A percentile compares a stretch with the other conserved stretches of the same genome.
Conservation (phyloP, 2,888 invertebrate genomes). For the Thyatira batis region DNA sequence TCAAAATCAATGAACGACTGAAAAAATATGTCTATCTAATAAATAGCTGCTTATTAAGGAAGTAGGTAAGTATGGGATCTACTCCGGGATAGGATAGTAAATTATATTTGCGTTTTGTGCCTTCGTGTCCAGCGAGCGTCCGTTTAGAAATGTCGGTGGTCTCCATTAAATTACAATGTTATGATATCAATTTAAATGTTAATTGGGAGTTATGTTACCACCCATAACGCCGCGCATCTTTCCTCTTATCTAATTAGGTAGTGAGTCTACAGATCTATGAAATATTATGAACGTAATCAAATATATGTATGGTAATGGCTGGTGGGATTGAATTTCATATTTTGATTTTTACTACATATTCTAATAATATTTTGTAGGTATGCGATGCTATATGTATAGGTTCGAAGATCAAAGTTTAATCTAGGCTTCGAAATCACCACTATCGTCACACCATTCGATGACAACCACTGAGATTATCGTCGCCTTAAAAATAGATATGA, state of each 20-base stretch:
- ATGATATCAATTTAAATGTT: constrained; percentile 8
- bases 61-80: no score
- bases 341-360: no score
- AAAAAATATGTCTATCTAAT: no score
- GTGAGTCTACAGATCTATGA: constrained; percentile 7
- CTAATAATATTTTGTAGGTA: no score
- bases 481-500: no score
- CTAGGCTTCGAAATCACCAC: background rate
- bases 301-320: background rate
- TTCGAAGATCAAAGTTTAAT: background rate
- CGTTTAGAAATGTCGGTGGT: background rate
- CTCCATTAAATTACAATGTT: constrained; percentile 2
- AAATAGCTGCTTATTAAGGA: no score
- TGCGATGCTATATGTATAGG: no score
- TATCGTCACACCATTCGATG: no score
- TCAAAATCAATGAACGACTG: no score
- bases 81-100: no score
- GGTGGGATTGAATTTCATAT: no score
- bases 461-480: no score
- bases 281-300: background rate
- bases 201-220: constrained; percentile 21
- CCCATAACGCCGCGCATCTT: constrained; percentile 15
- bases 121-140: background rate
- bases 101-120: background rate
- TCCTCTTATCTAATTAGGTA: constrained; percentile 21